phyloP scores from a whole-genome alignment of 2,888 invertebrate species.

The Empis stercorea region DNA sequence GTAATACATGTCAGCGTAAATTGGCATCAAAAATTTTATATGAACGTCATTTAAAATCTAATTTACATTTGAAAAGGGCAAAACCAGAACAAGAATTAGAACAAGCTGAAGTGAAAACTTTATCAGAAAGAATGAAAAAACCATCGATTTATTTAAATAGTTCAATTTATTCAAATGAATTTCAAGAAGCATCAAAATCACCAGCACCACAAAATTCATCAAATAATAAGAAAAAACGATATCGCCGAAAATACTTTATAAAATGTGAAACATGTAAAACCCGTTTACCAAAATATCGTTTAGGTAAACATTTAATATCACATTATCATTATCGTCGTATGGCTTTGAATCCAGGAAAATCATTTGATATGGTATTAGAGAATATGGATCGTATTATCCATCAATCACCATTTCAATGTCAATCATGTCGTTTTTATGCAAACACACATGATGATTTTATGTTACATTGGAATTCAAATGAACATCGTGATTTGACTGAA shows the following conservation, averaged over 20 bases:
- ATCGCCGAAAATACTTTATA: conserved; percentile 45
- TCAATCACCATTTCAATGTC: conserved; percentile 77
- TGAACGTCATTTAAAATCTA: conserved; percentile 62
- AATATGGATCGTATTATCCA: conserved; percentile 66
- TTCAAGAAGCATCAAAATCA: conserved; percentile 11
- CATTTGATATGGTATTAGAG: conserved; percentile 53
- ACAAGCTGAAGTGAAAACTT: conserved; percentile 35
- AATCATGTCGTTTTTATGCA: conserved; percentile 71
- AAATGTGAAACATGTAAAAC: conserved; percentile 61
- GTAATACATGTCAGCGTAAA: conserved; percentile 64
- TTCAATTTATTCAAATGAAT: conserved; percentile 24
- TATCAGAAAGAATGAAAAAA: conserved; percentile 23
- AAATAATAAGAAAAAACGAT: conserved; percentile 35
- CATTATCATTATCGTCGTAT: conserved; percentile 72
- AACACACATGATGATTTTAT: conserved; percentile 59
- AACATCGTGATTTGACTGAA: conserved; percentile 38
- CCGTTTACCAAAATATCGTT: conserved; percentile 50
- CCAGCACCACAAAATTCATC: not conserved
- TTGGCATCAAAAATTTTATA: conserved; percentile 61
- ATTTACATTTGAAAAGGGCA: conserved; percentile 54
- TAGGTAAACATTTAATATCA: conserved; percentile 77
- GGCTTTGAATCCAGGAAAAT: conserved; percentile 42
- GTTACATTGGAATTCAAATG: conserved; percentile 58
- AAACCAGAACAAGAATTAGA: conserved; percentile 57
- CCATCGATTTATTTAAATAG: conserved; percentile 35